Percentiles rank a stretch among this genome's conserved stretches.
phyloP scores from a whole-genome alignment of 2,888 invertebrate genomes.

The Campoplex nolae region DNA sequence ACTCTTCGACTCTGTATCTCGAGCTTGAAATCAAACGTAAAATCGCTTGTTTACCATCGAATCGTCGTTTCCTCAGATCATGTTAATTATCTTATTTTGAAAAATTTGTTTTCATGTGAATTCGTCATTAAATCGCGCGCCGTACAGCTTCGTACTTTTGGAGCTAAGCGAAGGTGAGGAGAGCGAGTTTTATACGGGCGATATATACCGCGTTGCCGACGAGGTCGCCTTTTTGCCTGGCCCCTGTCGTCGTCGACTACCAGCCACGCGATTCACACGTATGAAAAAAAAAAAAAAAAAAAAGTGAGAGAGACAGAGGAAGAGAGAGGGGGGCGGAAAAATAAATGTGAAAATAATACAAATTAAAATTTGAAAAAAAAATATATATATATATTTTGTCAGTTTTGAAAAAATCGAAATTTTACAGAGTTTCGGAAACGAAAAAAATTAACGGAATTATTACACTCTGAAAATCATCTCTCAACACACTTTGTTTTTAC shows the following conservation, averaged over 20 bases:
- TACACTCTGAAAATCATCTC: constrained; percentile 20
- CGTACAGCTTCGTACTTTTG: constrained; percentile 14
- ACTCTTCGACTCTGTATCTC: constrained; percentile 6
- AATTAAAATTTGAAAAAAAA: background rate
- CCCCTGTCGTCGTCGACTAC: constrained; percentile 49
- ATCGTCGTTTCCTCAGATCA: background rate
- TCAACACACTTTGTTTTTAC: constrained; percentile 6
- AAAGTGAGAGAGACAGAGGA: background rate
- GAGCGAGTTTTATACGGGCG: constrained; percentile 42
- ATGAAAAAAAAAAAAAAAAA: background rate
- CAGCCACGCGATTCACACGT: constrained; percentile 49
- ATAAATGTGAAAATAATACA: background rate
- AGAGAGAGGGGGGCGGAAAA: background rate
- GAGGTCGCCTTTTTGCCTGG: constrained; percentile 43
- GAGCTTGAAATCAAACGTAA: background rate
- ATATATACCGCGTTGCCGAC: constrained; percentile 41
- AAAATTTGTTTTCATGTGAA: background rate
- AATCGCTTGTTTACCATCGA: background rate
- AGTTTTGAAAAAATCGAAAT: background rate
- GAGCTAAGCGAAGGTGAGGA: constrained; percentile 36
- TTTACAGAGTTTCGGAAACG: background rate
- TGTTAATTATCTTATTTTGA: background rate
- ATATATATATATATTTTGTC: too few relatives aligned
- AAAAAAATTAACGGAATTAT: too few relatives aligned
- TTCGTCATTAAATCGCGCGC: background rate